phyloP scores from a whole-genome alignment of 2,888 invertebrate genomes.

The Drosophila robusta region DNA sequence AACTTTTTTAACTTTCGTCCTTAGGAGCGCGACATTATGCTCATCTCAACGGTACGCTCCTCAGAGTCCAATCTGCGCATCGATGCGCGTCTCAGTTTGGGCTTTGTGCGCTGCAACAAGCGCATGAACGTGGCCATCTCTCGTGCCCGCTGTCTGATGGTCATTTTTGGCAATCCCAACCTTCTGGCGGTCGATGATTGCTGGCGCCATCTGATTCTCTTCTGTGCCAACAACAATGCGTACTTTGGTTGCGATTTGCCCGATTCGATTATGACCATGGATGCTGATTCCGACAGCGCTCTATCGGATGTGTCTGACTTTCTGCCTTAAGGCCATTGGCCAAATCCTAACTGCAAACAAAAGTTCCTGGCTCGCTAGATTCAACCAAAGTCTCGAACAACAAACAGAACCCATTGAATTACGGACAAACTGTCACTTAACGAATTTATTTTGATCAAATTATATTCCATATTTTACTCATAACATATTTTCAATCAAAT shows the following conservation, averaged over 20 bases:
- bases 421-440: not conserved
- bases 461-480: constrained; percentile 2
- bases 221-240: constrained; percentile 88
- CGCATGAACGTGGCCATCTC: constrained; percentile 96
- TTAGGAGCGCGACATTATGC: constrained; percentile 87
- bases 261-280: constrained; percentile 19
- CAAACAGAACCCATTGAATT: not conserved
- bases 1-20: not conserved
- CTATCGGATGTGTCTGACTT: constrained; percentile 3
- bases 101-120: constrained; percentile 91
- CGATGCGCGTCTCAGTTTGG: constrained; percentile 87
- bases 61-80: constrained; percentile 82
- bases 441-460: constrained; percentile 19
- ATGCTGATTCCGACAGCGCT: not conserved
- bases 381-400: constrained; percentile 26
- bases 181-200: constrained; percentile 88
- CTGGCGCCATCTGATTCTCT: constrained; percentile 89
- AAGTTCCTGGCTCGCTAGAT: constrained; percentile 27
- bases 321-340: constrained; percentile 7
- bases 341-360: not conserved
- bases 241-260: constrained; percentile 90
- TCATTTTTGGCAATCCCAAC: constrained; percentile 94
- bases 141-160: constrained; percentile 90
- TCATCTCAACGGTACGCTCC: constrained; percentile 90
- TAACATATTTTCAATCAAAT: not conserved